Evolutionary conservation across 2,113 vertebrate genomes (phyloP), one percentile per base, ranked within the genome.

Genomic region (Mixornis gularis): DNA sequence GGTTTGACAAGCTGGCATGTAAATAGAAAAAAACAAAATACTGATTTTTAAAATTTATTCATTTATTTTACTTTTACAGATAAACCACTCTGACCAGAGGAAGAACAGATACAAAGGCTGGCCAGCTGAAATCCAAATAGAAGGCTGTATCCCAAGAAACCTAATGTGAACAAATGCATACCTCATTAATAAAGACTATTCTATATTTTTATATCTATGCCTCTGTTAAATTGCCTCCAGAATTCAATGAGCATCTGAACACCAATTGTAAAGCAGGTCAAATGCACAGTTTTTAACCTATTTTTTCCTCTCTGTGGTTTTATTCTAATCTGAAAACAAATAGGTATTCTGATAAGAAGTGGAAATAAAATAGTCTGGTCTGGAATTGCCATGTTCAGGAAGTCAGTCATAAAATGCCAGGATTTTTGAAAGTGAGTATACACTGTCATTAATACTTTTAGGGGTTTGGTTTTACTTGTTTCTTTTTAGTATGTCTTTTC

Each of bases 121-220:
- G 98, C 97, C 98, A 20, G 95, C 97, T 20, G 98, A 98, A 97
- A 94, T 98, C 34, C 97, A 98, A 91, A 97, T 98, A 84, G 97
- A 98, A 74, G 98, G 98, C 69, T 98, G 98, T 63, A 79, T 98
- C 48, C 97, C 97, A 10, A 88, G 46, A 82, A 92, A 85, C 30
- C 59, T 90, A 19, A 93, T 85, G 72, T 97, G 65, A 93, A 86
- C 25, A 84, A 77, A 81, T 44, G 36, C 43, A 70, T 62, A 60
- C 74, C 22, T 87, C 52, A 40, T 51, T 53, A 92, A 73, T 92
- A 79, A 89, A 89, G 41, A 86, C 6, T 5, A 10, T 62, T 84
- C 9, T 79, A 10, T 76, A 84, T 91, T 93, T 93, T 66, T 85
- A 51, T 60, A 70, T 36, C 7, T 77, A 6, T 63, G 34, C 51